Conservation (phyloP, 2,113 vertebrate species). For the Pollachius pollachius region DNA sequence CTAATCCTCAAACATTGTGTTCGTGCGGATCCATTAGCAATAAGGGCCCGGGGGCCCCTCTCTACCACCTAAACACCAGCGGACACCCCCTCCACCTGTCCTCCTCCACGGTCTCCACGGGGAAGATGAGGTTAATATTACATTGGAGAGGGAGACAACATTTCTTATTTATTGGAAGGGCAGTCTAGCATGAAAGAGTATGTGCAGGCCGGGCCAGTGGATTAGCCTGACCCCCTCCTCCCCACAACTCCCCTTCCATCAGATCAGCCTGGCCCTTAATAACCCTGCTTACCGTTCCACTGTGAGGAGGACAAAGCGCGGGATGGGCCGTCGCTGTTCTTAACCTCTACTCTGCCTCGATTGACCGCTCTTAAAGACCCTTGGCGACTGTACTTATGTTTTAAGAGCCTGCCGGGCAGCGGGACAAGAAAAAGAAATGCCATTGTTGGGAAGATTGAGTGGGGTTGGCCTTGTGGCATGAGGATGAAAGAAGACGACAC, state of each 20-base stretch:
- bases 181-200: conserved; percentile 76
- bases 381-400: background rate
- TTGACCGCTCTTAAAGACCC: conserved; percentile 38
- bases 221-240: conserved; percentile 74
- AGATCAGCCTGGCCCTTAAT: conserved; percentile 45
- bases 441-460: background rate
- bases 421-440: background rate
- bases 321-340: conserved; percentile 41
- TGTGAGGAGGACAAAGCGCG: conserved; percentile 50
- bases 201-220: conserved; percentile 66
- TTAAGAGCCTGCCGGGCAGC: background rate
- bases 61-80: conserved; percentile 33
- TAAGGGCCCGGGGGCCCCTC: conserved; percentile 47
- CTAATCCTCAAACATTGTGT: conserved; percentile 77
- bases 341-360: conserved; percentile 52
- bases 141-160: conserved; percentile 76
- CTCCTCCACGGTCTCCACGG: conserved; percentile 62
- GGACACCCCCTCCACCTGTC: conserved; percentile 31
- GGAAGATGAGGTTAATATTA: conserved; percentile 82
- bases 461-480: background rate
- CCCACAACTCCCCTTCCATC: conserved; percentile 51
- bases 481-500: too few relatives aligned
- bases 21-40: conserved; percentile 60
- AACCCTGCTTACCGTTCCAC: conserved; percentile 34
- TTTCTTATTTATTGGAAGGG: conserved; percentile 87